Evolutionary conservation across 1,140 invertebrate species (phyloP).

Genomic region (Cotesia chilonis): DNA sequence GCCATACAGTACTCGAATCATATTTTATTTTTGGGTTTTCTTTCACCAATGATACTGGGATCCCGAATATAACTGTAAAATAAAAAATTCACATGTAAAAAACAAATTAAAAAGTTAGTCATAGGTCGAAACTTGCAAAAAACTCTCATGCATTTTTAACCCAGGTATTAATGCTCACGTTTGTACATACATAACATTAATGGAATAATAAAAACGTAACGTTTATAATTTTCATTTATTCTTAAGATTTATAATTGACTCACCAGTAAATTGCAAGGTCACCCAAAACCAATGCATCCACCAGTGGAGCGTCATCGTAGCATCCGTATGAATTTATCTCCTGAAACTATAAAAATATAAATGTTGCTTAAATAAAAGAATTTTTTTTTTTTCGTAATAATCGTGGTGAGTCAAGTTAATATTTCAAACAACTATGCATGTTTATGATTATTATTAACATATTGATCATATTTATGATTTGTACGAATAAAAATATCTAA

Average conservation of each 20-base stretch:
- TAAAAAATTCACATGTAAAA: constrained; percentile 22
- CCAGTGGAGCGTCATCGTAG: constrained; percentile 75
- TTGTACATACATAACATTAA: too few species aligned
- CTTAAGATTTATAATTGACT: constrained; percentile 45
- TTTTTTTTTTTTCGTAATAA: neutral
- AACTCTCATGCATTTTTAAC: too few species aligned
- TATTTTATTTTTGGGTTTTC: constrained; percentile 40
- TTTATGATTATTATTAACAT: too few species aligned
- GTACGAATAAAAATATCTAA: too few species aligned
- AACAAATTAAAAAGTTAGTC: neutral
- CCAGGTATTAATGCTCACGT: too few species aligned
- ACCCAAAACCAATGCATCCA: constrained; percentile 79
- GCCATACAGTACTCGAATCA: constrained; percentile 20
- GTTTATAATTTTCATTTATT: neutral
- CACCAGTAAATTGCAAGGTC: constrained; percentile 66
- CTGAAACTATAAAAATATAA: constrained; percentile 38
- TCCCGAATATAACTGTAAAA: constrained; percentile 48
- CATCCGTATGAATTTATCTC: constrained; percentile 53
- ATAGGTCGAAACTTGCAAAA: too few species aligned
- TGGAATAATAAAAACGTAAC: neutral
- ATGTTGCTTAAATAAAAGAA: neutral
- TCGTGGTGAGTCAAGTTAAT: neutral
- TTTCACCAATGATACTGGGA: constrained; percentile 51
- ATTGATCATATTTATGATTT: too few species aligned
- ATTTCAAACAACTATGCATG: too few species aligned